These are phyloP conservation scores for Ennomos quercinarius DNA, from an alignment of 2,888 invertebrate genomes.

Conservation along the genomic window DNA sequence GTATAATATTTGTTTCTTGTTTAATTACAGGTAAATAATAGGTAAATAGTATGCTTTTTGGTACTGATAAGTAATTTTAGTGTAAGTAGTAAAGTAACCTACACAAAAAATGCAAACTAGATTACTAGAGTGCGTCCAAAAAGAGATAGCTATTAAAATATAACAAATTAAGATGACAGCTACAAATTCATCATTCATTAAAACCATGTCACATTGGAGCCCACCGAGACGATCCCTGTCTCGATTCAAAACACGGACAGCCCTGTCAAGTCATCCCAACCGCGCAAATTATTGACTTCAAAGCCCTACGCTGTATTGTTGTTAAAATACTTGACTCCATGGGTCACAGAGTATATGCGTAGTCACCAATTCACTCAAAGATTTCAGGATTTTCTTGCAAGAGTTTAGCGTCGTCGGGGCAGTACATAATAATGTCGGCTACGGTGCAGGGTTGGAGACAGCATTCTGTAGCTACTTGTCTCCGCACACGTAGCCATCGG, in stretches of 20 bases:
- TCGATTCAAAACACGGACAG: background rate
- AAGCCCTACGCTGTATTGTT: background rate
- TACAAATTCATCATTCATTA: too few relatives aligned
- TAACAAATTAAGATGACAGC: too few relatives aligned
- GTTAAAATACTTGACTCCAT: background rate
- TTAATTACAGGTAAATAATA: background rate
- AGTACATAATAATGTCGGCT: slow-evolving; percentile 68
- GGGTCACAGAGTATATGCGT: background rate
- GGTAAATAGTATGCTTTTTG: slow-evolving; percentile 8
- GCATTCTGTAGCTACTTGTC: slow-evolving; percentile 72
- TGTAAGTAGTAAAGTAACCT: slow-evolving; percentile 3
- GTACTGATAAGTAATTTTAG: background rate
- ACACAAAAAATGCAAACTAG: background rate
- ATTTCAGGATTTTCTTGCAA: slow-evolving; percentile 66
- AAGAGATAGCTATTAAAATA: background rate
- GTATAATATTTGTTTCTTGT: too few relatives aligned
- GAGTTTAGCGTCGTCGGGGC: slow-evolving; percentile 65
- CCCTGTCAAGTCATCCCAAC: background rate
- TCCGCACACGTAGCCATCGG: slow-evolving; percentile 61
- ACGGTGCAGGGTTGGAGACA: slow-evolving; percentile 69
- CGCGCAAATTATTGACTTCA: background rate
- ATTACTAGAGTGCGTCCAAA: background rate
- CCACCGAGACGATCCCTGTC: too few relatives aligned
- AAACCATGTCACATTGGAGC: too few relatives aligned
- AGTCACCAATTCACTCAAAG: slow-evolving; percentile 50